Evolutionary conservation across 2,797 vertebrate species (phyloP).

Genomic region (Gymnopithys bicolor): DNA sequence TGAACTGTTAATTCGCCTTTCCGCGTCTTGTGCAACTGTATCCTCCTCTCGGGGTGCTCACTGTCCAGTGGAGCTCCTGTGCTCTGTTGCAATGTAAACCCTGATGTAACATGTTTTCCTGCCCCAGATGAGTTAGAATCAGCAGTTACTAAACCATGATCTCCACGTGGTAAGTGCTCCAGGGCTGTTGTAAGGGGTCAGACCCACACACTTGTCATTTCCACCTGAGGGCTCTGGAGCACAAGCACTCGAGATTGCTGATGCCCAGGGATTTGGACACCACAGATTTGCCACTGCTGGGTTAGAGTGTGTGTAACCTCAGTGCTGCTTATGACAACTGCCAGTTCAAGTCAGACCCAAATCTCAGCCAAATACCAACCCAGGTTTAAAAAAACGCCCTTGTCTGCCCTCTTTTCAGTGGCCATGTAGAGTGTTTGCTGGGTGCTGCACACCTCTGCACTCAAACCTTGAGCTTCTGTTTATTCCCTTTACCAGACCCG

Average conservation of each 20-base stretch:
- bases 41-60: background rate
- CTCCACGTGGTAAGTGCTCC: background rate
- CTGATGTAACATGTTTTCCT: background rate
- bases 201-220: background rate
- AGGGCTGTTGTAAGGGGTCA: background rate
- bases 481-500: background rate
- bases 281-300: background rate
- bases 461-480: background rate
- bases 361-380: background rate
- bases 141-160: background rate
- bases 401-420: background rate
- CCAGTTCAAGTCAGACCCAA: background rate
- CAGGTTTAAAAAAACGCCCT: background rate
- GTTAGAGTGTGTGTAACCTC: background rate
- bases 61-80: background rate
- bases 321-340: background rate
- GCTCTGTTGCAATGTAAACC: background rate
- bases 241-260: background rate
- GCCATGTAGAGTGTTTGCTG: background rate
- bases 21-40: background rate
- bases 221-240: background rate
- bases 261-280: background rate
- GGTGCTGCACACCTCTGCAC: background rate
- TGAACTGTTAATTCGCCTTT: constrained; percentile 3
- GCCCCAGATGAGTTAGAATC: background rate